Base-by-base conservation (phyloP, 2,888 invertebrate species). In the Drosophila paramelanica region DNA sequence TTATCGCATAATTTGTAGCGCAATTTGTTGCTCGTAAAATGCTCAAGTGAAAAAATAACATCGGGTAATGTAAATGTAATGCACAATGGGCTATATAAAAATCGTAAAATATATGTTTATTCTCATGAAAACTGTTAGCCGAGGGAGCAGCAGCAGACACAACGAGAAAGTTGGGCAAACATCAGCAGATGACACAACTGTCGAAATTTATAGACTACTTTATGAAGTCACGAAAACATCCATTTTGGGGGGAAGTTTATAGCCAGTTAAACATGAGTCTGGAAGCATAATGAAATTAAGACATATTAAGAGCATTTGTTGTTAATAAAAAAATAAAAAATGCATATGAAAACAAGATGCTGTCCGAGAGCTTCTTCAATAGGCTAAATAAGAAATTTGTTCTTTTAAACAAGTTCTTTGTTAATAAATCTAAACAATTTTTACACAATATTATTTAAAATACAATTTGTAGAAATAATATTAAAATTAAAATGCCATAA, bases 21-120 rank as follows among this genome's bases (percentile, higher is more conserved):
- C 87, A 87, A 87, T 89, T 87, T 87, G 86, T 79, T 79, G 91
- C 81, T 91, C 91, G 91, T 91, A 91, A 91, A 91, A 76, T 76
- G 69, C 73, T 77, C 66, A 55, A 89, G 83, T 83, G 83, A 82
- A 72, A 82, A 72, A 85, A 82, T 68, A 74, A 77, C 75, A 71
- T 77, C 67, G 80, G 64, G 64, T 59, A 68, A 71, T 81, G 74
- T 53, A 58, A 76, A 79, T 61, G 62, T 81, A 65, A 78, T 84
- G 73, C 70, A 71, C 58, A 69, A 81, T 77, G 77, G 84, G 80
- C 80, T 67, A 84, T 84, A 84, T 82, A 84, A 84, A 88, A 86
- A 86, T 86, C 83, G 83, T 84, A 88, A 84, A 84, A 84, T 77
- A 84, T 77, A 81, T 17, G 1, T n/a, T n/a, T 17, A 17, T 58